Percentiles rank a stretch among this genome's conserved stretches.
Evolutionary conservation across 2,888 invertebrate species (phyloP).

Genomic region (Nephrocerus scutellatus): DNA sequence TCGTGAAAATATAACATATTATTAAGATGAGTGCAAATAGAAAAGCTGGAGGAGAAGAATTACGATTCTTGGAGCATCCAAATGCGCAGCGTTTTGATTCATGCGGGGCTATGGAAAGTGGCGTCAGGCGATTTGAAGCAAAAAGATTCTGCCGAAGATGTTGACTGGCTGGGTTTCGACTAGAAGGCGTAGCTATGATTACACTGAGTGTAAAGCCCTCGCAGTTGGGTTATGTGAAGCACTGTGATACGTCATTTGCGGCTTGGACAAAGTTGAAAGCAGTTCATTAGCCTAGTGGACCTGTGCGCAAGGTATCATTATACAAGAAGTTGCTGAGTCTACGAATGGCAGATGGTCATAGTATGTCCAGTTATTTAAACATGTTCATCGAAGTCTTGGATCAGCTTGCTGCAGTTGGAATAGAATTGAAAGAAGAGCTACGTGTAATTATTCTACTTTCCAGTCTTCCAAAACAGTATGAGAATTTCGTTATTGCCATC

Average conservation of each 20-base stretch:
- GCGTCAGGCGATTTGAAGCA: slow-evolving; percentile 8
- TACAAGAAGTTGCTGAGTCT: slow-evolving; percentile 14
- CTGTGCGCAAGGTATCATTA: slow-evolving; percentile 15
- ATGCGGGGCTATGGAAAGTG: slow-evolving; percentile 12
- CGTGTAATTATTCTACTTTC: slow-evolving; percentile 10
- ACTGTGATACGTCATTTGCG: slow-evolving; percentile 12
- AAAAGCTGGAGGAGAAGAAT: slow-evolving; percentile 15
- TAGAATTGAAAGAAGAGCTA: slow-evolving; percentile 13
- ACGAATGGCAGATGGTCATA: slow-evolving; percentile 10
- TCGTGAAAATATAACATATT: too few relatives aligned
- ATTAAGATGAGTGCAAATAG: too few relatives aligned
- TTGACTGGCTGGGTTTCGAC: slow-evolving; percentile 9
- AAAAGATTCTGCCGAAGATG: slow-evolving; percentile 1
- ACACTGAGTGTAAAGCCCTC: slow-evolving; percentile 11
- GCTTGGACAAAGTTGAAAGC: slow-evolving; percentile 12
- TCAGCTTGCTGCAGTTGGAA: slow-evolving; percentile 7
- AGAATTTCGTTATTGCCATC: slow-evolving; percentile 14
- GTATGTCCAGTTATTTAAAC: slow-evolving; percentile 11
- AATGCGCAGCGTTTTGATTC: slow-evolving; percentile 14
- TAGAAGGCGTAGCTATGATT: slow-evolving; percentile 17
- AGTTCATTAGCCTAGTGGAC: slow-evolving; percentile 11
- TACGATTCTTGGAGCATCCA: slow-evolving; percentile 16
- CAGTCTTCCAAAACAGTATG: too few relatives aligned
- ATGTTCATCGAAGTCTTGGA: slow-evolving; percentile 10
- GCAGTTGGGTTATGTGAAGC: slow-evolving; percentile 14